Evolutionary conservation across 2,797 vertebrate species (phyloP).

Genomic region (Gila robusta): DNA sequence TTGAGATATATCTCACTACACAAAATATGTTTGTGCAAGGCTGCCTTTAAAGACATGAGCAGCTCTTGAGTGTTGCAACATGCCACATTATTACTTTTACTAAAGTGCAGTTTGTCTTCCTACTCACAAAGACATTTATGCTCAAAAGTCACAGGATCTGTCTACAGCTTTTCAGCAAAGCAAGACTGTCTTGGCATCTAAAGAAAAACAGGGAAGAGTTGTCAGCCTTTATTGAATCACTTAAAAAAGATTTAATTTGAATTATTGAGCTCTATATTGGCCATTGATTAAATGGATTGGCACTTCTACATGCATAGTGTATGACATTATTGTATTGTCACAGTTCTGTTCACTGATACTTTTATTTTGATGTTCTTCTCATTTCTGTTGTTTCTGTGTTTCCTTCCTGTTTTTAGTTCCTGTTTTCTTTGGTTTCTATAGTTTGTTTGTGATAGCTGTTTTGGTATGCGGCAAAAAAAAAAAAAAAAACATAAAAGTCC

Average conservation of each 20-base stretch:
- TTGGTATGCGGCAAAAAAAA: background rate
- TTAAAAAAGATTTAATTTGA: background rate
- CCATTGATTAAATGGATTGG: background rate
- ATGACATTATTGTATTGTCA: background rate
- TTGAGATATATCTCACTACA: background rate
- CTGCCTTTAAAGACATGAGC: background rate
- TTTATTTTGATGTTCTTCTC: too few relatives aligned
- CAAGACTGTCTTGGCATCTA: background rate
- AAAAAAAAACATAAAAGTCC: background rate
- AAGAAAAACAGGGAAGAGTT: background rate
- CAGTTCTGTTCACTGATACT: too few relatives aligned
- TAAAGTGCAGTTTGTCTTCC: constrained; percentile 13
- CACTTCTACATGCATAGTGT: background rate
- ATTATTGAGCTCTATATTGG: background rate
- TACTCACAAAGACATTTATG: background rate
- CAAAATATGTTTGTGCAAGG: background rate
- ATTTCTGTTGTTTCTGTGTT: too few relatives aligned
- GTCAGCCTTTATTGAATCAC: background rate
- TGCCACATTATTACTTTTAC: background rate
- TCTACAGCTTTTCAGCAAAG: background rate
- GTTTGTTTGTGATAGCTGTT: too few relatives aligned
- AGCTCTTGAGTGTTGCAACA: background rate
- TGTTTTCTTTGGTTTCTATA: too few relatives aligned
- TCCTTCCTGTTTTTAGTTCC: too few relatives aligned
- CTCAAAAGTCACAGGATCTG: background rate